Base-by-base conservation (phyloP, 35 echinoderm and acorn worm genomes). In the Holothuria glaberrima region DNA sequence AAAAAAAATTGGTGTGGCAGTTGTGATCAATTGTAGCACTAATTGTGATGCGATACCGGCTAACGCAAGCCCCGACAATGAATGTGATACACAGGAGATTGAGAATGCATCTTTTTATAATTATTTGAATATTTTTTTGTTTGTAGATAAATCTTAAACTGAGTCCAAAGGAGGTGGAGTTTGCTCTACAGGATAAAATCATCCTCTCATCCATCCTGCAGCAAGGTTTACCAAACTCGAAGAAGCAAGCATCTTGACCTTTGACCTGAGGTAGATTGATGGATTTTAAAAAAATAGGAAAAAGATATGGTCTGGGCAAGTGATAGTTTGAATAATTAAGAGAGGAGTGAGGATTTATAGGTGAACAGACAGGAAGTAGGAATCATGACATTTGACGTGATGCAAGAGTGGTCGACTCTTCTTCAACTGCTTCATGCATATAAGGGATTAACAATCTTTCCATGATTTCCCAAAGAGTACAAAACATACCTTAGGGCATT, bases 141-240 rank as follows among this genome's bases (percentile, higher is more conserved):
- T 59, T 89, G 7, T 66, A 99, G 97, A 91, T 99, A 30, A 93
- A 65, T 73, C 70, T 99, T n/a, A 99, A 93, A 67, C 58, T 99
- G 72, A 90, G 92, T 80, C 87, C 95, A 68, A 99, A 99, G 36
- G 97, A 99, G 45, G 91, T 99, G 17, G 97, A 99, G 46, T 89
- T 93, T 93, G 97, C 97, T 52, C 89, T 99, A 9, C 97, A 99
- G 79, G 97, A 99, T 80, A 99, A 95, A 87, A 82, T 95, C 26
- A 64, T 99, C 24, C 41, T 99, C 71, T 95, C 97, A 0, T 94
- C 93, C 63, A 99, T 99, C 64, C 82, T 99, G 16, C 69, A 93
- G 71, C 84, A 68, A 26, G 93, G 94, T 3, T 69, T 99, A 45
- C 89, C 93, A 68, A 86, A 45, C 26, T 90, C 90, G 30, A 99